Conservation (phyloP, 2,797 vertebrate genomes). For the Limosa lapponica region DNA sequence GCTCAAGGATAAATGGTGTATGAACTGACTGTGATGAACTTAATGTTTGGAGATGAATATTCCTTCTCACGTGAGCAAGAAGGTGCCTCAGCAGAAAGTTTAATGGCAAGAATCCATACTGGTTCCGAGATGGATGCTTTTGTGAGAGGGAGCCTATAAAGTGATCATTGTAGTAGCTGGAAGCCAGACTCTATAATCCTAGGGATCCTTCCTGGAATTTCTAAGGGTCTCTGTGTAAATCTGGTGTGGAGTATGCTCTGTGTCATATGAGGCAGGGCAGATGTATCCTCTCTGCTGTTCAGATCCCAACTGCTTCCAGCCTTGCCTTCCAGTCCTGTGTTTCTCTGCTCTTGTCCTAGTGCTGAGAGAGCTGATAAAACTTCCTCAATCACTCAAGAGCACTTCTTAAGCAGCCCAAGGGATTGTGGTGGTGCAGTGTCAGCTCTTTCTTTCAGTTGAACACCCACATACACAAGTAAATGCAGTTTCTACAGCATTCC, state of each 20-base stretch:
- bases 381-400: neutral
- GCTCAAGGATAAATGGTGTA: neutral
- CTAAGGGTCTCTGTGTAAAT: neutral
- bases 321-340: neutral
- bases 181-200: neutral
- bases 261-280: neutral
- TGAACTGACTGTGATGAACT: neutral
- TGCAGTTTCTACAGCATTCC: neutral
- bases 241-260: neutral
- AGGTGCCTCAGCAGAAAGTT: neutral
- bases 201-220: neutral
- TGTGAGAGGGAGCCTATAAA: neutral
- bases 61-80: neutral
- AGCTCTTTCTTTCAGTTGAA: neutral
- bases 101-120: neutral
- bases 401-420: neutral
- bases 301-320: neutral
- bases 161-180: neutral
- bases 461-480: neutral
- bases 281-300: neutral
- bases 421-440: neutral
- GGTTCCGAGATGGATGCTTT: neutral
- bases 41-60: neutral
- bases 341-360: slow-evolving; percentile 8
- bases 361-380: neutral